Conservation (phyloP, 2,888 invertebrate genomes). For the Melanostoma mellinum region DNA sequence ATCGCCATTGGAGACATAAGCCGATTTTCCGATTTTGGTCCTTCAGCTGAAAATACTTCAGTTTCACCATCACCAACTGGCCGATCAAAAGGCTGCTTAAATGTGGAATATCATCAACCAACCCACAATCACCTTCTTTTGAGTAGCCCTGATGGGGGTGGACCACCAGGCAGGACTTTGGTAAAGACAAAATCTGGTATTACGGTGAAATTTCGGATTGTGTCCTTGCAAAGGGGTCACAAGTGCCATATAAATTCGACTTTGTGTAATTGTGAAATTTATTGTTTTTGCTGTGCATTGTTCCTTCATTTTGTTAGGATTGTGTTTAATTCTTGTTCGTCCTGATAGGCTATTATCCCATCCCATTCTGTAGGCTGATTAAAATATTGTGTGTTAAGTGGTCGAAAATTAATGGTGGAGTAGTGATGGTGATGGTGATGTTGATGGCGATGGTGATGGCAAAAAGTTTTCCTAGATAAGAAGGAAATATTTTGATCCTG, state of each 20-base stretch:
- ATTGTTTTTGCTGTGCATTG: conserved; percentile 72
- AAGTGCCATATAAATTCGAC: conserved; percentile 80
- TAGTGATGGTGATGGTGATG: neutral
- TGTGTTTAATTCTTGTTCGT: conserved; percentile 64
- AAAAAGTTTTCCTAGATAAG: conserved; percentile 1
- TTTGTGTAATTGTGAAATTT: conserved; percentile 79
- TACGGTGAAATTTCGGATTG: conserved; percentile 65
- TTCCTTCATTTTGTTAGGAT: conserved; percentile 63
- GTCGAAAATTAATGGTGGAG: conserved; percentile 34
- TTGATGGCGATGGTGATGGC: neutral
- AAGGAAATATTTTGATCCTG: conserved; percentile 55
- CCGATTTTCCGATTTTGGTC: conserved; percentile 78
- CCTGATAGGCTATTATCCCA: conserved; percentile 69
- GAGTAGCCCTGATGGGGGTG: conserved; percentile 19
- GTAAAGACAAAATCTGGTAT: conserved; percentile 64
- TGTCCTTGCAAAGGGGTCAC: conserved; percentile 78
- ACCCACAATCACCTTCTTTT: conserved; percentile 73
- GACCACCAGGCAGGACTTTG: conserved; percentile 40
- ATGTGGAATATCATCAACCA: conserved; percentile 57
- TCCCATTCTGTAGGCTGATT: conserved; percentile 69
- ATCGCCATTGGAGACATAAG: conserved; percentile 79
- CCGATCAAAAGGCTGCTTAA: conserved; percentile 50
- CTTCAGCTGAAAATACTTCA: conserved; percentile 65
- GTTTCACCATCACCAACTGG: conserved; percentile 41
- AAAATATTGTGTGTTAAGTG: conserved; percentile 68